These are phyloP conservation scores for Drosophila antonietae DNA, from an alignment of 2,888 invertebrate species.

Conservation along the genomic window DNA sequence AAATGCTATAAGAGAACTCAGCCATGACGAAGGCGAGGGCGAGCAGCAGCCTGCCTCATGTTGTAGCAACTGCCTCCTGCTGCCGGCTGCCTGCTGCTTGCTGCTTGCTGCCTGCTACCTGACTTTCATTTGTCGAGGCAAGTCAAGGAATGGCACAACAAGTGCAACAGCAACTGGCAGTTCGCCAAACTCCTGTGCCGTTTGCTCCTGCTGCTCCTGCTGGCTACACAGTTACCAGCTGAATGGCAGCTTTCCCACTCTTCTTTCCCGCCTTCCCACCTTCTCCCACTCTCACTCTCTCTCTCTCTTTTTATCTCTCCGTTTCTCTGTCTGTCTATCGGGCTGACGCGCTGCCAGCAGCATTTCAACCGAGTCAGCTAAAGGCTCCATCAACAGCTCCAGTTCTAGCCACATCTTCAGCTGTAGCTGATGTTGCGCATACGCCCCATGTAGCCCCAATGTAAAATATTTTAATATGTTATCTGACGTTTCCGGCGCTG, in stretches of 20 bases:
- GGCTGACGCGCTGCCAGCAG: constrained; percentile 54
- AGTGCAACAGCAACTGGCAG: constrained; percentile 50
- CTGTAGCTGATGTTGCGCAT: constrained; percentile 35
- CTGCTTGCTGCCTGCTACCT: constrained; percentile 41
- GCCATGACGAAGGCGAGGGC: constrained; percentile 53
- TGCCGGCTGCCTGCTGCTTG: constrained; percentile 30
- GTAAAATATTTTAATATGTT: constrained; percentile 68
- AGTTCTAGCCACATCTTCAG: background rate
- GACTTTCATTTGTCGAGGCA: constrained; percentile 54
- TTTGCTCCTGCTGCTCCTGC: constrained; percentile 6
- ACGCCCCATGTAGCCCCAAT: constrained; percentile 33
- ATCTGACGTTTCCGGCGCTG: constrained; percentile 54
- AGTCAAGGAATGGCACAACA: constrained; percentile 28
- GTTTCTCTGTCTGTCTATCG: constrained; percentile 45
- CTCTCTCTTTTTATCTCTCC: background rate
- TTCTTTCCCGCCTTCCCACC: too few relatives aligned
- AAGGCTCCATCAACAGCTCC: constrained; percentile 5
- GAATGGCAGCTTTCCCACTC: constrained; percentile 21
- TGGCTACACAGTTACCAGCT: constrained; percentile 17
- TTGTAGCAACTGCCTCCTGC: constrained; percentile 23
- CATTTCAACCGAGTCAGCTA: constrained; percentile 55
- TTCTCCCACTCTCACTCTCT: constrained; percentile 3
- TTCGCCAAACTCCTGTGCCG: constrained; percentile 18
- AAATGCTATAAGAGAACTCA: constrained; percentile 49
- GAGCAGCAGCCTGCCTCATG: constrained; percentile 19